Conservation (phyloP, 1,140 invertebrate genomes). For the Hestina assimilis region DNA sequence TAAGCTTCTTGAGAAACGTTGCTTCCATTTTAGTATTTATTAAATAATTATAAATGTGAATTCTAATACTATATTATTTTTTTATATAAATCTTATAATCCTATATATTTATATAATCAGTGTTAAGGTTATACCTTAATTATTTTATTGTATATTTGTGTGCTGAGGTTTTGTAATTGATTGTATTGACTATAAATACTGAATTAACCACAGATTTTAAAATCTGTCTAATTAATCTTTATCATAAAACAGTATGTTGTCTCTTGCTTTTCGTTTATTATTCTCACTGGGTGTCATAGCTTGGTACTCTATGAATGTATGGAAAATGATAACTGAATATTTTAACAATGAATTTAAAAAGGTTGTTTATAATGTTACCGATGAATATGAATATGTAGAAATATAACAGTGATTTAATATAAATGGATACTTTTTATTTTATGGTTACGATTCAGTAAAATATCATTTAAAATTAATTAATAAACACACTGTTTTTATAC, state of each 20-base stretch:
- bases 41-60: background rate
- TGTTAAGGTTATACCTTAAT: too few species aligned
- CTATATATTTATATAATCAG: too few species aligned
- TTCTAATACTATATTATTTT: background rate
- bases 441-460: background rate
- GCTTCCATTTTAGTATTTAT: too few species aligned
- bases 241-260: constrained; percentile 41
- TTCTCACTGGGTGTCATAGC: constrained; percentile 53
- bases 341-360: constrained; percentile 64
- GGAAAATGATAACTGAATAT: constrained; percentile 68
- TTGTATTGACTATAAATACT: too few species aligned
- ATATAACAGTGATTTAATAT: constrained; percentile 24
- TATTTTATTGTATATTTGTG: too few species aligned
- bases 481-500: too few species aligned
- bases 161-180: too few species aligned
- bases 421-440: background rate
- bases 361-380: constrained; percentile 44
- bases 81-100: too few species aligned
- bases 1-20: too few species aligned
- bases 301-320: constrained; percentile 62
- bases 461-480: background rate
- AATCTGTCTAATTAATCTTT: too few species aligned
- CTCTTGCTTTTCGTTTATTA: constrained; percentile 51
- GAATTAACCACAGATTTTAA: too few species aligned
- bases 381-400: constrained; percentile 40